Conservation (phyloP, 2,888 invertebrate genomes). For the Nemurella pictetii region DNA sequence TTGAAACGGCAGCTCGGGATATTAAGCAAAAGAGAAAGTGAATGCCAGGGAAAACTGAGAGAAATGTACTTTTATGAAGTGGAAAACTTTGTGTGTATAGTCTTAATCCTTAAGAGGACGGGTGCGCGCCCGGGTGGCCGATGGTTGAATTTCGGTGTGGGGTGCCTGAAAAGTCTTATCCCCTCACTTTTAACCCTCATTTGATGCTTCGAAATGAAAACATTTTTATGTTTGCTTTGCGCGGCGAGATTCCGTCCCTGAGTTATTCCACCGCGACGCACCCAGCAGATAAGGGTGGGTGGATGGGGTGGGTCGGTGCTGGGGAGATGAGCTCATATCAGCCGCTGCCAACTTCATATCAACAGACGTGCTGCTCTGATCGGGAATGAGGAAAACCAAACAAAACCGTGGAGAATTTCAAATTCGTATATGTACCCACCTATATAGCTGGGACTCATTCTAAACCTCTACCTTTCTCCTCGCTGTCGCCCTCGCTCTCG, state of each 20-base stretch:
- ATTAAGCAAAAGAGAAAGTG: conserved; percentile 18
- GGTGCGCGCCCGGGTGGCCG: neutral
- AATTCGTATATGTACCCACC: conserved; percentile 20
- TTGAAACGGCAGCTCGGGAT: conserved; percentile 29
- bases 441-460: conserved; percentile 1
- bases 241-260: conserved; percentile 31
- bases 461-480: neutral
- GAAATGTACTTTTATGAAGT: conserved; percentile 37
- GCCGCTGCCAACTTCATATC: conserved; percentile 22
- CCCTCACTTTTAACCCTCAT: conserved; percentile 36
- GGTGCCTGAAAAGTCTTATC: conserved; percentile 5
- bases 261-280: conserved; percentile 34
- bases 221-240: conserved; percentile 37
- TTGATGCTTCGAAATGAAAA: conserved; percentile 33
- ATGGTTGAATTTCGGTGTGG: conserved; percentile 8
- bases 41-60: conserved; percentile 14
- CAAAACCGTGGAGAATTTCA: conserved; percentile 36
- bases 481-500: neutral
- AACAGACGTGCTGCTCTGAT: conserved; percentile 27
- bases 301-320: neutral
- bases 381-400: conserved; percentile 34
- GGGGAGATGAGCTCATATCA: conserved; percentile 15
- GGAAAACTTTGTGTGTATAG: conserved; percentile 36
- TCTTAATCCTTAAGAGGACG: conserved; percentile 32
- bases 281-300: conserved; percentile 8